Evolutionary conservation across 2,797 vertebrate genomes (phyloP), one percentile per base, ranked within the genome.

Genomic region (Benthosema pterotum): DNA sequence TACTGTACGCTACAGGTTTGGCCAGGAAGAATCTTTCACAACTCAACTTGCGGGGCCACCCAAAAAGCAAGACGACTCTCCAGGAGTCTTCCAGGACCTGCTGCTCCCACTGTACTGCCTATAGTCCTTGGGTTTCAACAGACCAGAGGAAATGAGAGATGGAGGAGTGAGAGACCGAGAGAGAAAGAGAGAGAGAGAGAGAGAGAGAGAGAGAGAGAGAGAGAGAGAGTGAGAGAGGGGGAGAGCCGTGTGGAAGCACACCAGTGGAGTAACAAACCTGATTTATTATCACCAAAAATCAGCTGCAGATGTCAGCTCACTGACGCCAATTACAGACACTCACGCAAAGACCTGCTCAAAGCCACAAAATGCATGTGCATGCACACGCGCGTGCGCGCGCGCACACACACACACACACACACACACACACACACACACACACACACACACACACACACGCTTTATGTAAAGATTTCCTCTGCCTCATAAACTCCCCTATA

Each of bases 211-310:
- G 79, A 80, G 78, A 79, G n/a, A 51, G 69, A 74, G 75, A 69
- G 67, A 67, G 60, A 66, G 19, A 67, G 54, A 69, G 58, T 71
- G 77, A 86, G 83, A 83, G 62, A 68, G 79, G 82, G 72, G 42
- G 69, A 89, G 83, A 85, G 85, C 85, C 72, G 80, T 78, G 82
- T 93, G 91, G 93, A 93, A 25, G 80, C 79, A 86, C 59, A 89
- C 92, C 91, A 91, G 58, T 82, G 2, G 79, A 89, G 90, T 89
- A 81, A 87, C 63, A 91, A 87, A 86, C 83, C 92, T 95, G 94
- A 96, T 95, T 96, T 94, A 95, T 95, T 93, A 92, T 94, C 91
- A 87, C 88, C 65, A 77, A 93, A 90, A 95, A 96, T 91, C 89
- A 93, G 87, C 90, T 86, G 82, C 94, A 96, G 94, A 95, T 95